Conservation (phyloP, 35 echinoderm and acorn worm genomes). For the Heliocidaris erythrogramma region DNA sequence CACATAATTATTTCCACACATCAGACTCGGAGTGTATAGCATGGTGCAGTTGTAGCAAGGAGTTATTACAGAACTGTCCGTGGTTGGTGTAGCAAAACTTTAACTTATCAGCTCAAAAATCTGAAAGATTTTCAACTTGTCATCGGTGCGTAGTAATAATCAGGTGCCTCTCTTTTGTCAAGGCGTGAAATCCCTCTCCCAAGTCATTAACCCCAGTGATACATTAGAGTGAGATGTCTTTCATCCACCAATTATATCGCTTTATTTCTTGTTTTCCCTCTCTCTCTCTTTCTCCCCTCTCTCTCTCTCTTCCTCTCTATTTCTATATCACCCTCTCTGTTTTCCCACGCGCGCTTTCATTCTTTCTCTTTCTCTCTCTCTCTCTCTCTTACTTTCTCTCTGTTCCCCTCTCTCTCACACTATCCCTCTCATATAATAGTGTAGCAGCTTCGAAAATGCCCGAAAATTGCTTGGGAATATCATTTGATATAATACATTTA, state of each 20-base stretch:
- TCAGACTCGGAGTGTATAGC: no score
- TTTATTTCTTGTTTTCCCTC: not conserved
- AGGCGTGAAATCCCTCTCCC: not conserved
- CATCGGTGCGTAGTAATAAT: not conserved
- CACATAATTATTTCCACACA: no score
- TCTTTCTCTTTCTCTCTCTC: no score
- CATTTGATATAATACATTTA: no score
- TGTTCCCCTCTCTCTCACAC: no score
- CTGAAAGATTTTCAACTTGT: not conserved
- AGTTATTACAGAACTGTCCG: no score
- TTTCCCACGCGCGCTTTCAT: not conserved
- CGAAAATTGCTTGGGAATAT: no score
- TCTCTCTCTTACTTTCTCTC: not conserved
- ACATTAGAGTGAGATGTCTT: not conserved
- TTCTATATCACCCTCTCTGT: no score
- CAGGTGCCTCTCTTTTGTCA: not conserved
- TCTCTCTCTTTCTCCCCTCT: not conserved
- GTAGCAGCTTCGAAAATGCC: no score
- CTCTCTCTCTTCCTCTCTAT: not conserved
- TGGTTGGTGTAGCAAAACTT: no score
- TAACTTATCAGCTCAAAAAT: not conserved
- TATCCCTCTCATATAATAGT: no score
- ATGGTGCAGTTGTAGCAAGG: no score
- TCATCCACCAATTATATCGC: not conserved
- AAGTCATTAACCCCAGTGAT: not conserved